Base-by-base conservation (phyloP, 2,888 invertebrate genomes). In the Meteorus cinctellus region DNA sequence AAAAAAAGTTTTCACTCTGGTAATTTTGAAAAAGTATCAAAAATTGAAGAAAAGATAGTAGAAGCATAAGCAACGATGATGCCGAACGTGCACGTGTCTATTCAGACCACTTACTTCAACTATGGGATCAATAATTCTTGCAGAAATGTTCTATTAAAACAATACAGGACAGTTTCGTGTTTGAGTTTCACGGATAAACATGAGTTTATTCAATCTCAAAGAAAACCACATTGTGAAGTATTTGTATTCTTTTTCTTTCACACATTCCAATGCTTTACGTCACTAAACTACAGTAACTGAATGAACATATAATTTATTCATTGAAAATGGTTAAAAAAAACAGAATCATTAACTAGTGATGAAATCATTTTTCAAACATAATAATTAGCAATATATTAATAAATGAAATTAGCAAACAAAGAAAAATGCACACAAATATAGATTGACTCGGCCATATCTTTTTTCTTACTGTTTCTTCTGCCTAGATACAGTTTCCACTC, bases 21-120 rank as follows among this genome's bases (percentile, higher is more conserved):
- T 62, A 74, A 69, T 67, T 74, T 74, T 16, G 67, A 81, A 70
- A 73, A 70, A 76, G 77, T 8, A 19, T n/a, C 5, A 2, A 55
- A 55, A 55, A 55, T 8, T 34, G 34, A 24, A 55, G n/a, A 55
- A 48, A 55, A 55, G n/a, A 55, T n/a, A 74, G 79, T 71, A 76
- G 73, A 82, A 82, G 80, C 79, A 75, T 79, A 83, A 82, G 82
- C 82, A 77, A 74, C 62, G 78, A 74, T 80, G 77, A 80, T 77
- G 68, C 69, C 62, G 69, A 36, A 71, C 71, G 51, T 74, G 67
- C 67, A 59, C 36, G 60, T 27, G 59, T 27, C 36, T 74, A 19
- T 55, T 6, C 16, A 62, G 4, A 55, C 45, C 65, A 59, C 51
- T 67, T n/a, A 66, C 27, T 62, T 45, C 36, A 27, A 24, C 16